These are phyloP conservation scores for Teinopalpus imperialis DNA, from an alignment of 2,888 invertebrate species.

Conservation along the genomic window DNA sequence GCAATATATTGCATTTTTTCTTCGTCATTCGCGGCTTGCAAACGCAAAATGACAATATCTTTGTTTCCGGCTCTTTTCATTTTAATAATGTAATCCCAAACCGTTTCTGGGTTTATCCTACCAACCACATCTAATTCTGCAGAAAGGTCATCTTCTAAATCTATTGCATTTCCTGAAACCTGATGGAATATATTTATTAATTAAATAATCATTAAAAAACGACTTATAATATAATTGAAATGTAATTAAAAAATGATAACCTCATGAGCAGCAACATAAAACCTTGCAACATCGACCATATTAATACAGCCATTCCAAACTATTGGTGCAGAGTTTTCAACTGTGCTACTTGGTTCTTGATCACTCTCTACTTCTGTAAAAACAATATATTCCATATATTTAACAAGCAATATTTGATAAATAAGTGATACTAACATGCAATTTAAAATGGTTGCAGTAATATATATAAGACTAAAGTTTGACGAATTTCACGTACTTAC, in stretches of 20 bases:
- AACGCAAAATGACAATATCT: slow-evolving; percentile 91
- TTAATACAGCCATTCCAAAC: slow-evolving; percentile 93
- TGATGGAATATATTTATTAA: slow-evolving; percentile 31
- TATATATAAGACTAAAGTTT: not conserved
- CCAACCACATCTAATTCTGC: slow-evolving; percentile 94
- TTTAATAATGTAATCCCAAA: slow-evolving; percentile 96
- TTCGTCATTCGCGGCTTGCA: slow-evolving; percentile 91
- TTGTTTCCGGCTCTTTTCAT: slow-evolving; percentile 94
- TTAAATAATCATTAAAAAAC: slow-evolving; percentile 10
- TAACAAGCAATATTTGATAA: too few relatives aligned
- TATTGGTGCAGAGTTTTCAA: slow-evolving; percentile 74
- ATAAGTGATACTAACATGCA: too few relatives aligned
- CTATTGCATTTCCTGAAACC: slow-evolving; percentile 84
- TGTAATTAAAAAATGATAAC: slow-evolving; percentile 56
- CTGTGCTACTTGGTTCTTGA: slow-evolving; percentile 91
- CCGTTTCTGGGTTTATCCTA: slow-evolving; percentile 93
- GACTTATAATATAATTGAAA: not conserved
- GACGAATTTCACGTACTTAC: too few relatives aligned
- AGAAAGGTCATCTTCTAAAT: slow-evolving; percentile 87
- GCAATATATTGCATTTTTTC: slow-evolving; percentile 93
- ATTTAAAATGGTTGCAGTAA: not conserved
- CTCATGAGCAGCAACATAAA: slow-evolving; percentile 91
- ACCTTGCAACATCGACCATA: slow-evolving; percentile 95
- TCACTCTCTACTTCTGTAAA: slow-evolving; percentile 84
- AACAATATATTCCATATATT: not conserved